Evolutionary conservation across 2,888 invertebrate species (phyloP).

Genomic region (Helleia helle): DNA sequence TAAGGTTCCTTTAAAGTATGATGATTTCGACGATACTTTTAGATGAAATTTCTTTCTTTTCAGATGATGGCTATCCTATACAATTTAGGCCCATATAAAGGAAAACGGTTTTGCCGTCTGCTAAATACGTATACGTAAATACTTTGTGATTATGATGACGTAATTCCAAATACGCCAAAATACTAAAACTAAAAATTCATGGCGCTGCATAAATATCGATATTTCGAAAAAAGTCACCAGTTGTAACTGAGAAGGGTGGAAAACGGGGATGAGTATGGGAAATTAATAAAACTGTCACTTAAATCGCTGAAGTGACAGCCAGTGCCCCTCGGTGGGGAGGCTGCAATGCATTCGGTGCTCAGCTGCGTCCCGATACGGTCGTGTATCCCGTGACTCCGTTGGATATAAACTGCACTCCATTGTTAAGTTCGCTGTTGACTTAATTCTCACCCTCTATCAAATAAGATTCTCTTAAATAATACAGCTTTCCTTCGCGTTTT

Average conservation of each 20-base stretch:
- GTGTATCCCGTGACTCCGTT: constrained; percentile 27
- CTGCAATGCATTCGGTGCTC: constrained; percentile 31
- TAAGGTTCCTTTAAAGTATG: too few species aligned
- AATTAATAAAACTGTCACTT: constrained; percentile 87
- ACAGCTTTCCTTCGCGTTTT: constrained; percentile 29
- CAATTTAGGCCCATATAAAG: too few species aligned
- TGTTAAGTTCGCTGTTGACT: constrained; percentile 62
- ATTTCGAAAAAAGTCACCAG: constrained; percentile 36
- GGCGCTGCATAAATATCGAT: constrained; percentile 24
- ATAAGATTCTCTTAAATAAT: constrained; percentile 54
- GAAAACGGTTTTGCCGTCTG: too few species aligned
- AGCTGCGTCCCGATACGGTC: constrained; percentile 29
- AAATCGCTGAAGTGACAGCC: constrained; percentile 67
- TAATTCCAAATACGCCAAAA: too few species aligned
- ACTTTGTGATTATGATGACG: too few species aligned
- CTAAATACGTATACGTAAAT: too few species aligned
- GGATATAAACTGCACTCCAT: constrained; percentile 44
- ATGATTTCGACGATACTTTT: too few species aligned
- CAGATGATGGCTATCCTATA: too few species aligned
- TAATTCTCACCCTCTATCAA: constrained; percentile 54
- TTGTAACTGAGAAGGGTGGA: constrained; percentile 55
- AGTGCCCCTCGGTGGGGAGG: constrained; percentile 43
- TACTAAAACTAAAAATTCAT: constrained; percentile 24
- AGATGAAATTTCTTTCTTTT: too few species aligned
- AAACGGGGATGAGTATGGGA: constrained; percentile 69